Evolutionary conservation across 23 tunicate genomes (phyloP), one percentile per base, ranked within the genome.

Genomic region (Styela plicata): DNA sequence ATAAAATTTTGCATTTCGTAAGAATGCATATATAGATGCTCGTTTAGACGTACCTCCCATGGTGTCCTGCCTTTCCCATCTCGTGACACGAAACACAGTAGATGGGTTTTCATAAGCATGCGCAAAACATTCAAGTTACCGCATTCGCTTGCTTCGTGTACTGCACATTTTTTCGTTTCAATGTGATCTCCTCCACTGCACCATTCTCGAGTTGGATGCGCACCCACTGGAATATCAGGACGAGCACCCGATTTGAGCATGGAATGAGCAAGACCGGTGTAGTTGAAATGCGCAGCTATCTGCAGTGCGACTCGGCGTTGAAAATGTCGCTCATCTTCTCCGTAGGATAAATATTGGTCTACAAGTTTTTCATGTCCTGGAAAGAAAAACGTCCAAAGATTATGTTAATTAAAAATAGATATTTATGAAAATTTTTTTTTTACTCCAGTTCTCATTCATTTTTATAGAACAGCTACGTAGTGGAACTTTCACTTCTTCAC

Each of bases 201-300:
- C 98, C 98, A 93, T 74, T 93, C 90, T 34, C 98, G 64, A 64
- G 44, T 36, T 25, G 98, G 98, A 63, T 93, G 86, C 52, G 74
- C 78, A 1, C 98, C 98, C 0, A 93, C 93, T 1, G 98, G 93
- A 26, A 83, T 87, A 31, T 93, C 86, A 1, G 90, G 85, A 67
- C 82, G 84, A 5, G 98, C 94, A 18, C 98, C 98, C 30, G 66
- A 71, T 87, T 80, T 84, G 63, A 93, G 63, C 98, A 93, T 93
- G 36, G 83, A 85, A 5, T 87, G 74, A 16, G 98, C 92, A 1
- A 93, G 82, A 10, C 93, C 93, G 80, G 87, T 82, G 85, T 93
- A 85, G 24, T 89, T 92, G 64, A 68, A 69, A 63, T 80, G 70
- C 1, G 98, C 84, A 0, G 98, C 93, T 25, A 93, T 88, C 53